Evolutionary conservation across 1,140 invertebrate genomes (phyloP).

Genomic region (Nilaparvata lugens): DNA sequence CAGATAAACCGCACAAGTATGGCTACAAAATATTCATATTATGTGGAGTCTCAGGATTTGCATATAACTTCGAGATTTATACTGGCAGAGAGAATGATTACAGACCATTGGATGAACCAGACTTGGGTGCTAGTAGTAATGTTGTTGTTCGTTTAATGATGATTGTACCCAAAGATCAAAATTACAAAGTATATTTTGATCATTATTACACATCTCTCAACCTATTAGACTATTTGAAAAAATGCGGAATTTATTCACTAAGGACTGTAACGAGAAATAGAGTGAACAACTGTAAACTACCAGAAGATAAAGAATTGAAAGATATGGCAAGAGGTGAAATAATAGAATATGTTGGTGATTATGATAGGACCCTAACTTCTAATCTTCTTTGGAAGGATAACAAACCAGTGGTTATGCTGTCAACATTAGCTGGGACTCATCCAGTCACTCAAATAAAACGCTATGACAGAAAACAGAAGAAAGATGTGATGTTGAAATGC

Average conservation of each 20-base stretch:
- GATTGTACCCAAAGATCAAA: neutral
- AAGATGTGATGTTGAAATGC: too few relatives aligned
- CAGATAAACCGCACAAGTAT: too few relatives aligned
- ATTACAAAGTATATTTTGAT: neutral
- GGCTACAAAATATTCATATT: conserved; percentile 28
- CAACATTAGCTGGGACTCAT: neutral
- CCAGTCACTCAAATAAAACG: too few relatives aligned
- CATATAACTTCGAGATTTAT: neutral
- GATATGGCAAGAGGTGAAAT: neutral
- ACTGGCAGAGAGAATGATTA: neutral
- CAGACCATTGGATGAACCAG: neutral
- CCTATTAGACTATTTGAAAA: neutral
- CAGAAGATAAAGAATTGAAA: neutral
- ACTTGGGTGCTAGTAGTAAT: neutral
- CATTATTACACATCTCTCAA: neutral
- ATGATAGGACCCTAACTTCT: neutral
- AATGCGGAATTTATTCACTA: neutral
- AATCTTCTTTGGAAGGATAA: neutral
- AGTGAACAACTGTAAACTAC: neutral
- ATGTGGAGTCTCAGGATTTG: neutral
- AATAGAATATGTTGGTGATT: neutral
- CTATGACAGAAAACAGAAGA: too few relatives aligned
- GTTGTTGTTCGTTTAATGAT: neutral
- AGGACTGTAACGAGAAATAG: neutral
- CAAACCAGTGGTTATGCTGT: neutral